These are phyloP conservation scores for Xestia ashworthii DNA, from an alignment of 2,888 invertebrate species.

Conservation along the genomic window DNA sequence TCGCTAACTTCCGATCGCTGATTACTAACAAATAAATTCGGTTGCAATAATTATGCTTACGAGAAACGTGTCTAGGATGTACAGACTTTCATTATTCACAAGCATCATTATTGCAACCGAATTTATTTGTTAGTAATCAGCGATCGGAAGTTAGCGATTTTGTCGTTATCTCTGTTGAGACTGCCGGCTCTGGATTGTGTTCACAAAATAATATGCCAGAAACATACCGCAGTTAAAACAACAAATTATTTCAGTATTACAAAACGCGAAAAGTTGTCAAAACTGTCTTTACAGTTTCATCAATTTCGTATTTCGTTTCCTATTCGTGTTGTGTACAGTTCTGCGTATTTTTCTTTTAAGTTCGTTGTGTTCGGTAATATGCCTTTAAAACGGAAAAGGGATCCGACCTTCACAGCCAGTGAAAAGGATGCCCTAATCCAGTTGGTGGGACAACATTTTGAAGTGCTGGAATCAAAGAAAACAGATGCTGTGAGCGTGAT, in stretches of 20 bases:
- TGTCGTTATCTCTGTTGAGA: too few species aligned
- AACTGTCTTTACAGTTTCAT: conserved; percentile 1
- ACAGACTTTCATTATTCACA: too few species aligned
- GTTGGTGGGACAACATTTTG: conserved; percentile 3
- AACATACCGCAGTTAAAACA: neutral
- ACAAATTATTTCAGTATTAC: neutral
- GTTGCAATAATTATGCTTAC: too few species aligned
- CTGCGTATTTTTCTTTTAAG: conserved; percentile 12
- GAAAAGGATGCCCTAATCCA: neutral
- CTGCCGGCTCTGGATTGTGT: too few species aligned
- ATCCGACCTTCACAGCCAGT: neutral
- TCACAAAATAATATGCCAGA: neutral
- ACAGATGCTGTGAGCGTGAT: neutral
- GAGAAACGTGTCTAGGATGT: too few species aligned
- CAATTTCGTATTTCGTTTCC: neutral
- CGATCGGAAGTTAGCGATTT: too few species aligned
- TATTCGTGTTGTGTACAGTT: conserved; percentile 3
- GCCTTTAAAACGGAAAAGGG: conserved; percentile 12
- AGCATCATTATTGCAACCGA: too few species aligned
- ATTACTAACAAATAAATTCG: too few species aligned
- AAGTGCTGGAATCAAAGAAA: conserved; percentile 8
- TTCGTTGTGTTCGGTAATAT: conserved; percentile 7
- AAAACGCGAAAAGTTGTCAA: neutral
- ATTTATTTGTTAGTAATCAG: too few species aligned
- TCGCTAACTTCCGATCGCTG: too few species aligned